phyloP scores from a whole-genome alignment of 1,140 invertebrate genomes.

The Ruditapes philippinarum region DNA sequence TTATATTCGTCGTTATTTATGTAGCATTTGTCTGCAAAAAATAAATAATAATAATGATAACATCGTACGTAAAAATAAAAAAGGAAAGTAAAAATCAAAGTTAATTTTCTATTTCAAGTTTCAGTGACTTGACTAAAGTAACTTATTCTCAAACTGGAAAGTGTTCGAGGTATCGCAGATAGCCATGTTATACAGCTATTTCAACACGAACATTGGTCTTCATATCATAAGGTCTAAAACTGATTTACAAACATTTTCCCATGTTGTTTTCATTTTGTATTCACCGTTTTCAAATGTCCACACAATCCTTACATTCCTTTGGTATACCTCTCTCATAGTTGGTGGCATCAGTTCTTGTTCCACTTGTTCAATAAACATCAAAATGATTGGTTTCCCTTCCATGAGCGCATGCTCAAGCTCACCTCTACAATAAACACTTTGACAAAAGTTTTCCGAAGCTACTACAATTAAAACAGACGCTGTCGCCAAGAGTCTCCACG shows the following conservation, averaged over 20 bases:
- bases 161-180: no score
- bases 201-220: no score
- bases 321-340: constrained; percentile 42
- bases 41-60: no score
- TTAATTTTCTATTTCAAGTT: no score
- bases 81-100: no score
- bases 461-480: constrained; percentile 5
- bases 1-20: no score
- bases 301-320: not conserved
- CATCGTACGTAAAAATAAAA: no score
- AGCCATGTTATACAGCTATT: no score
- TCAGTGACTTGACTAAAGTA: no score
- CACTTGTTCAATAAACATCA: constrained; percentile 25
- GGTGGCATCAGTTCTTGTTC: not conserved
- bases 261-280: constrained; percentile 17
- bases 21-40: no score
- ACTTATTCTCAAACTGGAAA: no score
- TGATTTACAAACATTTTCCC: constrained; percentile 18
- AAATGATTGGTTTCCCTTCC: not conserved
- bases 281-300: not conserved
- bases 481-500: not conserved
- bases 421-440: not conserved
- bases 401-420: constrained; percentile 14
- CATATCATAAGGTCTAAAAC: constrained; percentile 24
- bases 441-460: not conserved